A percentile compares a stretch with the other conserved stretches of the same genome.
These are phyloP conservation scores for Phrynocephalus versicolor DNA, from an alignment of 2,113 vertebrate species.

Conservation along the genomic window DNA sequence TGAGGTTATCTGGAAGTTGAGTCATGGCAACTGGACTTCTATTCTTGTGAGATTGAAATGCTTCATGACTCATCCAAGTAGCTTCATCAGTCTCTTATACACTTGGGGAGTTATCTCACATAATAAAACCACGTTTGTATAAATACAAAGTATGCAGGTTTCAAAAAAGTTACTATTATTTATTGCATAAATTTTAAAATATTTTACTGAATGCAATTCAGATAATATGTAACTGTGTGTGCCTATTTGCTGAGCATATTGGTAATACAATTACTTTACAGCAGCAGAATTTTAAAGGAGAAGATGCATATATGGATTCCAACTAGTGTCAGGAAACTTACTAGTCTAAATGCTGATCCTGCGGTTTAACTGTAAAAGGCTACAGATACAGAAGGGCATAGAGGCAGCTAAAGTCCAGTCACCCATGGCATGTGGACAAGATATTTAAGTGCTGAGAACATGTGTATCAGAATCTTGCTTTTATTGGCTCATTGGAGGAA, in stretches of 20 bases:
- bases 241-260: no score
- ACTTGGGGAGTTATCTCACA: not conserved
- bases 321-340: not conserved
- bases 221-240: no score
- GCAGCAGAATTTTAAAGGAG: not conserved
- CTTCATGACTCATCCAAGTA: no score
- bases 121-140: not conserved
- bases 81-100: no score
- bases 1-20: no score
- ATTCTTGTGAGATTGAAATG: no score
- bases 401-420: not conserved
- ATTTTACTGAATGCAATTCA: not conserved
- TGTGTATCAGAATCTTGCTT: no score
- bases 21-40: no score
- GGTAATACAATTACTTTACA: no score
- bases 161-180: not conserved
- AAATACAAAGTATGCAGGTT: not conserved
- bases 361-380: not conserved
- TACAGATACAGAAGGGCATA: not conserved
- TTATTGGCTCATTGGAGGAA: no score
- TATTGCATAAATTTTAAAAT: not conserved
- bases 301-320: not conserved
- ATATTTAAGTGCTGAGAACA: not conserved
- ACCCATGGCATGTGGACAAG: not conserved
- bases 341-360: not conserved